Evolutionary conservation across 2,113 vertebrate species (phyloP).

Genomic region (Nasalis larvatus): DNA sequence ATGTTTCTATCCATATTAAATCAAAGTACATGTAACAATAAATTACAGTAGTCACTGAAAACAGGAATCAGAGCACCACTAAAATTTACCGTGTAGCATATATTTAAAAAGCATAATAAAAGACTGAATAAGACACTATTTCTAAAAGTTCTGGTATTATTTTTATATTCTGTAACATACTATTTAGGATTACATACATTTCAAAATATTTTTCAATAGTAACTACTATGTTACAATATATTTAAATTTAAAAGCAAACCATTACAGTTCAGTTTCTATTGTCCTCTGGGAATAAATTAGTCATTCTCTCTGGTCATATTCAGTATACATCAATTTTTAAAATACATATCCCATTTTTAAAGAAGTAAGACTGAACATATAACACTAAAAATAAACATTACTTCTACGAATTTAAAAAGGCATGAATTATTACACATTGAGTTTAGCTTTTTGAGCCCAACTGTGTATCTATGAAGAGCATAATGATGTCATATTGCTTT

Average conservation of each 20-base stretch:
- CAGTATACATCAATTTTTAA: slow-evolving; percentile 82
- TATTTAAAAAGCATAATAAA: slow-evolving; percentile 59
- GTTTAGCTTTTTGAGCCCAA: slow-evolving; percentile 83
- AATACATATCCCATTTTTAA: slow-evolving; percentile 77
- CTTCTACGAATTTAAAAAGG: slow-evolving; percentile 79
- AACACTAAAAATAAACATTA: slow-evolving; percentile 83
- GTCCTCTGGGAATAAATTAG: slow-evolving; percentile 89
- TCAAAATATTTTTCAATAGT: slow-evolving; percentile 80
- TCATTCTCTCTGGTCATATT: slow-evolving; percentile 77
- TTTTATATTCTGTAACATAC: slow-evolving; percentile 68
- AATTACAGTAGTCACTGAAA: slow-evolving; percentile 79
- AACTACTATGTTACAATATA: slow-evolving; percentile 78
- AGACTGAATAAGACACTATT: slow-evolving; percentile 53
- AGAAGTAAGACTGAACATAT: slow-evolving; percentile 73
- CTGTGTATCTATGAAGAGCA: slow-evolving; percentile 85
- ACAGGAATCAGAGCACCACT: slow-evolving; percentile 80
- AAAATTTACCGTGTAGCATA: slow-evolving; percentile 73
- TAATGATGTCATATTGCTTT: slow-evolving; percentile 91
- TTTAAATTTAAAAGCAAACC: slow-evolving; percentile 84
- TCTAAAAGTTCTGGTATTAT: slow-evolving; percentile 71
- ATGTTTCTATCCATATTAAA: slow-evolving; percentile 65
- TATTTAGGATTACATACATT: slow-evolving; percentile 69
- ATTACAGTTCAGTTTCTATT: slow-evolving; percentile 81
- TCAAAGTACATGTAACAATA: slow-evolving; percentile 79
- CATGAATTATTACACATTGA: slow-evolving; percentile 82